These are phyloP conservation scores for Cryptotermes secundus DNA, from an alignment of 1,140 invertebrate species.

Conservation along the genomic window DNA sequence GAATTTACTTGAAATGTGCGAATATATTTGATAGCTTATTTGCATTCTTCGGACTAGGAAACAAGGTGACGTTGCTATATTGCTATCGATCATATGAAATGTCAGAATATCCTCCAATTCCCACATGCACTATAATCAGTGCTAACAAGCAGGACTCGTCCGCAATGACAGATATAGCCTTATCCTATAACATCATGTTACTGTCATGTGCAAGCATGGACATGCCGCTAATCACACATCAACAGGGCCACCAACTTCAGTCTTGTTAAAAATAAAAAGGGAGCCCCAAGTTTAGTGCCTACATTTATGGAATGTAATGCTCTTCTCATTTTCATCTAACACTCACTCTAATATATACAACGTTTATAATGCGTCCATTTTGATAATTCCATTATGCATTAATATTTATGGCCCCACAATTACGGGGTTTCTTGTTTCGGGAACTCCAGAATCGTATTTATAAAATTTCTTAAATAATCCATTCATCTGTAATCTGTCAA, in stretches of 20 bases:
- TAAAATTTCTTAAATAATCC: no score
- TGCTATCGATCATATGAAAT: slow-evolving; percentile 7
- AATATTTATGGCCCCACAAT: no score
- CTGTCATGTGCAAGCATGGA: neutral
- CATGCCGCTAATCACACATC: neutral
- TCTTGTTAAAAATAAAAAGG: neutral
- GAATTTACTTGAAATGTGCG: no score
- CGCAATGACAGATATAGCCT: neutral
- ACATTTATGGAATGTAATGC: neutral
- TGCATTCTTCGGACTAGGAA: no score
- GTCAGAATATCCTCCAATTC: neutral
- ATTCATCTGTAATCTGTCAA: no score
- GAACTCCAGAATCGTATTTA: no score
- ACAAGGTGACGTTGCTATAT: neutral
- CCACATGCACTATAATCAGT: slow-evolving; percentile 1
- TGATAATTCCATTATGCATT: no score
- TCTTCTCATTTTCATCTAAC: neutral
- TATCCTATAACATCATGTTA: neutral
- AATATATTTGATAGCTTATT: no score
- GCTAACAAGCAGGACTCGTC: neutral
- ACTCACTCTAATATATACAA: no score
- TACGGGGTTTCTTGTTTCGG: no score
- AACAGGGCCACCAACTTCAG: neutral
- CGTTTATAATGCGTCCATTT: no score
- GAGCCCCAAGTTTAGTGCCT: neutral